These are phyloP conservation scores for Acromyrmex heyeri DNA, from an alignment of 1,140 invertebrate genomes.

Conservation along the genomic window DNA sequence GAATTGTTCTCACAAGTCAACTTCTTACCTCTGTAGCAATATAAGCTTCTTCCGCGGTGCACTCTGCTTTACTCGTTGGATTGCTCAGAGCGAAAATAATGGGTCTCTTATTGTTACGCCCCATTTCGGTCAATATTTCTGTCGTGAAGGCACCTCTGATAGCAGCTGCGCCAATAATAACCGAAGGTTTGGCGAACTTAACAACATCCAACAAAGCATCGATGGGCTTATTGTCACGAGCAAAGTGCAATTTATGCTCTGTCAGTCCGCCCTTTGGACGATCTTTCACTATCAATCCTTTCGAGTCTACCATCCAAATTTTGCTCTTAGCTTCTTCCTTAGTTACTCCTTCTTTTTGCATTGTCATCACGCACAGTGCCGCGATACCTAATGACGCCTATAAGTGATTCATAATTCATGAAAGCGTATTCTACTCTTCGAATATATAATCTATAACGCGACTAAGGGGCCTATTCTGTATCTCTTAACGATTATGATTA, in stretches of 20 bases:
- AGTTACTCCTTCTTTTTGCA: conserved; percentile 92
- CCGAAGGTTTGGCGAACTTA: conserved; percentile 92
- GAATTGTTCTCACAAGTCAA: not conserved
- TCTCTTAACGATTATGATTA: too few relatives aligned
- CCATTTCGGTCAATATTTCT: conserved; percentile 95
- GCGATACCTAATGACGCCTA: conserved; percentile 96
- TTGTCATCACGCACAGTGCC: conserved; percentile 94
- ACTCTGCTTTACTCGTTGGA: conserved; percentile 98
- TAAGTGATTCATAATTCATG: conserved; percentile 34
- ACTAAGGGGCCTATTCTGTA: too few relatives aligned
- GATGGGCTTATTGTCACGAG: conserved; percentile 90
- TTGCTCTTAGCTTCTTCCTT: conserved; percentile 90
- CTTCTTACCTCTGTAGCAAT: conserved; percentile 91
- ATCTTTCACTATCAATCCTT: conserved; percentile 93
- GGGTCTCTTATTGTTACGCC: conserved; percentile 91
- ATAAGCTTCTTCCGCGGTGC: conserved; percentile 98
- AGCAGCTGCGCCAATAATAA: conserved; percentile 95
- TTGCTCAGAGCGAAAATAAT: conserved; percentile 98
- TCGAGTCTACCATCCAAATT: conserved; percentile 92
- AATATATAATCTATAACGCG: not conserved
- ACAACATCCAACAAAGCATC: conserved; percentile 92
- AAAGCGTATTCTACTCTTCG: too few relatives aligned
- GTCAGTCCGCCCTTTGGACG: conserved; percentile 91
- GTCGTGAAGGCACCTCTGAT: conserved; percentile 94
- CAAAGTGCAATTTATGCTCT: conserved; percentile 92